Evolutionary conservation across 2,888 invertebrate species (phyloP), one percentile per base, ranked within the genome.

Genomic region (Drosophila emarginata): DNA sequence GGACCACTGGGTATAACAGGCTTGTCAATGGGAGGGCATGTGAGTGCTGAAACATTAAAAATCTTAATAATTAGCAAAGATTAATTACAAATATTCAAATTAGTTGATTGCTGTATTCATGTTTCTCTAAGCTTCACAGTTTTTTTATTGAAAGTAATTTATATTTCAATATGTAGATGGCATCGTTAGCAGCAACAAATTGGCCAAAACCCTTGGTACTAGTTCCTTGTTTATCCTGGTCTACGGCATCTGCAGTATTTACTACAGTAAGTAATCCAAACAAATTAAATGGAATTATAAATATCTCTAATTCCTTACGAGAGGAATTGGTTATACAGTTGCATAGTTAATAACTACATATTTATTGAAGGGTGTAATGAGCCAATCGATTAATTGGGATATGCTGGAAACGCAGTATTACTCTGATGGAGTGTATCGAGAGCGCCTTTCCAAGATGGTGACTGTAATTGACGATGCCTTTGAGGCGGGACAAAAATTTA

Each of bases 11-110:
- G 98, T 59, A 94, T 99, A 61, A 97, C 98, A 32, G 99, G 99
- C 9, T 94, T 99, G 63, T 99, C 99, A 28, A 98, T 99, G 98
- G 99, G 99, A 66, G 99, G 99, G 65, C 98, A 98, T 93, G 98
- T 98, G 92, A 94, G 96, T 80, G 32, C 11, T 9, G 2, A 32
- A 11, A 9, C 9, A 32, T 12, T 9, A 26, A 0, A 0, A 37
- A 11, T 36, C 15, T 0, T 6, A 0, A 23, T 23, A 14, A 32
- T 9, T 9, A 32, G 2, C 11, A 32, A 32, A 32, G 9, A 32
- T 32, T 9, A 32, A 28, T 4, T 28, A 5, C 0, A 6, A 28
- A 9, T 7, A 9, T 9, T 9, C 11, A 11, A 9, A 7, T 32
- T 2, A 32, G 32, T 11, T 11, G 32, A 9, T 32, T 32, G 32